Evolutionary conservation across 1,140 invertebrate species (phyloP).

Genomic region (Drosophila kepulauana): DNA sequence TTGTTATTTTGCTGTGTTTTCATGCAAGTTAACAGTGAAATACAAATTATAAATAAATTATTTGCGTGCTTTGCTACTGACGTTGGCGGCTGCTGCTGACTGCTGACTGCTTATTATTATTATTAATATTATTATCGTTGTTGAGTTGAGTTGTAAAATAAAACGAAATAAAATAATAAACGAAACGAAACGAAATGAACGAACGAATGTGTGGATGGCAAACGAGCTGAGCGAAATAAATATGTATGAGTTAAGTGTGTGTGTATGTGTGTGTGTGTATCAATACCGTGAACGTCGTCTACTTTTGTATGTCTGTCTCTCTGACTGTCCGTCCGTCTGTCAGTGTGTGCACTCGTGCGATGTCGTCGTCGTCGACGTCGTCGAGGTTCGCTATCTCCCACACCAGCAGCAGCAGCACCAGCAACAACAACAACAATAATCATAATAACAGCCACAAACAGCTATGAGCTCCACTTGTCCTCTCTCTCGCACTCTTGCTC

Average conservation of each 20-base stretch:
- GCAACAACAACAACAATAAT: slow-evolving; percentile 20
- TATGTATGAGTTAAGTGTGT: slow-evolving; percentile 18
- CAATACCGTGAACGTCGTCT: slow-evolving; percentile 14
- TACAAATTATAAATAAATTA: slow-evolving; percentile 54
- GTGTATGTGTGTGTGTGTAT: slow-evolving; percentile 7
- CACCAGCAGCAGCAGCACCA: slow-evolving; percentile 35
- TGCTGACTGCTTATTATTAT: slow-evolving; percentile 45
- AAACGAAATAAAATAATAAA: slow-evolving; percentile 46
- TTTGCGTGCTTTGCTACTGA: slow-evolving; percentile 68
- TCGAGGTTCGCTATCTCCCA: slow-evolving; percentile 49
- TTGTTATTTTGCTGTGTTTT: slow-evolving; percentile 19
- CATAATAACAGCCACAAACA: slow-evolving; percentile 11
- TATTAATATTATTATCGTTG: slow-evolving; percentile 55
- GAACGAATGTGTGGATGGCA: slow-evolving; percentile 17
- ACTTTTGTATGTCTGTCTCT: slow-evolving; percentile 20
- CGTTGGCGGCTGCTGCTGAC: slow-evolving; percentile 21
- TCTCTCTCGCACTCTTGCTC: slow-evolving; percentile 24
- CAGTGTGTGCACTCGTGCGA: slow-evolving; percentile 55
- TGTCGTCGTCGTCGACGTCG: slow-evolving; percentile 55
- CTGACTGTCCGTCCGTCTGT: slow-evolving; percentile 19
- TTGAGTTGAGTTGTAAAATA: slow-evolving; percentile 46
- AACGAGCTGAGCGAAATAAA: slow-evolving; percentile 53
- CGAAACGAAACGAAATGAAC: slow-evolving; percentile 11
- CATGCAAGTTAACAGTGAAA: slow-evolving; percentile 46
- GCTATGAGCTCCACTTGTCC: slow-evolving; percentile 40